Evolutionary conservation across 2,888 invertebrate species (phyloP).

Genomic region (Pecten maximus): DNA sequence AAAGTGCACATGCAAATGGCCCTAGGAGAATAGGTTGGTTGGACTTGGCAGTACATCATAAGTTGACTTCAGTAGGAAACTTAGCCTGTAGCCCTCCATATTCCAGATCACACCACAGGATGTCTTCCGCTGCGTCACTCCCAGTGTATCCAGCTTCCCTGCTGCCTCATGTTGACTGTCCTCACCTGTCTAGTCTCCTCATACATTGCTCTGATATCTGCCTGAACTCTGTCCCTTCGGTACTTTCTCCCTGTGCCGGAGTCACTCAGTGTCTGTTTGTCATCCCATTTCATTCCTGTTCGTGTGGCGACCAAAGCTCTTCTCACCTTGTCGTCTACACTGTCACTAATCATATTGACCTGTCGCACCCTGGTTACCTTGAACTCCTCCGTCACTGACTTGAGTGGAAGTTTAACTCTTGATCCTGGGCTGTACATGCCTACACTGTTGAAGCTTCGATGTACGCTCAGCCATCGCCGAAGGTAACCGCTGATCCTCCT

Average conservation of each 20-base stretch:
- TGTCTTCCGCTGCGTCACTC: neutral
- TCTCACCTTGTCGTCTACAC: conserved; percentile 39
- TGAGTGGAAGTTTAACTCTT: neutral
- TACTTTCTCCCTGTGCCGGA: conserved; percentile 37
- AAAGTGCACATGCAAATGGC: neutral
- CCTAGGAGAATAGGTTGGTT: neutral
- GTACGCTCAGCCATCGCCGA: neutral
- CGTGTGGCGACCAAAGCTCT: neutral
- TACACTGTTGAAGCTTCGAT: neutral
- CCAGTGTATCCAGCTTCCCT: neutral
- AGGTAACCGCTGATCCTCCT: neutral
- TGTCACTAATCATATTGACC: conserved; percentile 45
- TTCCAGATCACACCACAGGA: neutral
- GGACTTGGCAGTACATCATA: neutral
- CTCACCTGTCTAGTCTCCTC: no score
- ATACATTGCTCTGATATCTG: no score
- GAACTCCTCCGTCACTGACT: neutral
- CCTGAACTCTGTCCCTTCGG: no score
- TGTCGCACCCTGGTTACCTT: neutral
- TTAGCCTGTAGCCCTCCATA: neutral
- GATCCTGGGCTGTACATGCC: neutral
- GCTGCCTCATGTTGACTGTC: neutral
- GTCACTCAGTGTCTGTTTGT: conserved; percentile 38
- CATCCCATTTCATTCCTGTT: conserved; percentile 46
- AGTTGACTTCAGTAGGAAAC: neutral